A percentile compares a stretch with the other conserved stretches of the same genome.
Evolutionary conservation across 2,888 invertebrate species (phyloP).

Genomic region (Microctonus brassicae): DNA sequence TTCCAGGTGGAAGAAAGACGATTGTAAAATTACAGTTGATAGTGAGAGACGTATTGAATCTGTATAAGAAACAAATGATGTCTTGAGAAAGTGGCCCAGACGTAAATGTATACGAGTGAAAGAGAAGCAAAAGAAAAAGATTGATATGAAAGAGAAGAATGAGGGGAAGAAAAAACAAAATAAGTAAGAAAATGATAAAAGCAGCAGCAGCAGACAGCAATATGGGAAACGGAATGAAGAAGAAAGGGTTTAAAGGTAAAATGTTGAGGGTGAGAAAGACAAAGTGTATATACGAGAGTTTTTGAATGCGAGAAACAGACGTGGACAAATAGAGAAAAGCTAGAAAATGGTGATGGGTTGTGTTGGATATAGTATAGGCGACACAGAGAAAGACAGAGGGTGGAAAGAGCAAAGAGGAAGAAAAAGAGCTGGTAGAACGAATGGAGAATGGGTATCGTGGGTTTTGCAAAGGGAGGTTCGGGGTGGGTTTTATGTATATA

Average conservation of each 20-base stretch:
- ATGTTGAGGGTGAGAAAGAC: slow-evolving; percentile 20
- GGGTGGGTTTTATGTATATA: slow-evolving; percentile 42
- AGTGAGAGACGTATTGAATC: slow-evolving; percentile 2
- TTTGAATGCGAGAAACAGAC: slow-evolving; percentile 24
- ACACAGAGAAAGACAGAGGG: slow-evolving; percentile 32
- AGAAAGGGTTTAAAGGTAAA: slow-evolving; percentile 17
- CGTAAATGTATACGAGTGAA: neutral
- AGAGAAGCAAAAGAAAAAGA: neutral
- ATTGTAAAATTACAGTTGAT: neutral
- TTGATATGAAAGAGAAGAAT: neutral
- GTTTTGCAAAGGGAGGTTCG: slow-evolving; percentile 39
- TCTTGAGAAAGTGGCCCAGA: neutral
- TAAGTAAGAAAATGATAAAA: slow-evolving; percentile 2
- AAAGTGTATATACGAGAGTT: slow-evolving; percentile 38
- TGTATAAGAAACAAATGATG: slow-evolving; percentile 20
- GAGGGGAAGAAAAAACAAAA: slow-evolving; percentile 26
- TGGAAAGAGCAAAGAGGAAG: slow-evolving; percentile 5
- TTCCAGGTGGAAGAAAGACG: neutral
- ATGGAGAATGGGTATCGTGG: slow-evolving; percentile 43
- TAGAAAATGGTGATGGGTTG: slow-evolving; percentile 41
- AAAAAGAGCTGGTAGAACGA: slow-evolving; percentile 24
- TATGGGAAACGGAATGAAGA: neutral
- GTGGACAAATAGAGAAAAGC: slow-evolving; percentile 30
- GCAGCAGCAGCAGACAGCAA: neutral
- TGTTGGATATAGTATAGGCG: slow-evolving; percentile 13